Conservation (phyloP, 2,888 invertebrate species). For the Standfussiana lucernea region DNA sequence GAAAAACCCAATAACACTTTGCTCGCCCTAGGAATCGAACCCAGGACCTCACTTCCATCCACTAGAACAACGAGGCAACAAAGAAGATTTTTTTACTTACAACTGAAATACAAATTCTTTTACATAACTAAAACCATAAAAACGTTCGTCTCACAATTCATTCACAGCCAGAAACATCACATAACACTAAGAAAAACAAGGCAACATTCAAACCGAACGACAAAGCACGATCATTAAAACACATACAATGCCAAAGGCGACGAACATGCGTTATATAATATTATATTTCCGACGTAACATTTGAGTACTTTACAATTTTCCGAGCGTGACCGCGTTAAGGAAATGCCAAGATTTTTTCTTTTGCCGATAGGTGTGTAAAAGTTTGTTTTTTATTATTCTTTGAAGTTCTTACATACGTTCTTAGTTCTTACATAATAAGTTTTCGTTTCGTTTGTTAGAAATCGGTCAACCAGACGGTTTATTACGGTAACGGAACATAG, state of each 20-base stretch:
- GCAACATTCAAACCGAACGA: constrained; percentile 16
- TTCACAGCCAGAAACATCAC: neutral
- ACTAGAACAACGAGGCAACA: neutral
- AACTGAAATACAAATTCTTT: neutral
- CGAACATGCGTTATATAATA: constrained; percentile 60
- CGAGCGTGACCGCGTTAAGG: constrained; percentile 59
- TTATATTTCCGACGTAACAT: constrained; percentile 71
- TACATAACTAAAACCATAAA: neutral
- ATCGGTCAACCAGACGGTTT: neutral
- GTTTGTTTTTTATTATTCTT: constrained; percentile 10
- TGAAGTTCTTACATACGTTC: too few relatives aligned
- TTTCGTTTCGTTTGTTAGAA: neutral
- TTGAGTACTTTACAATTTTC: constrained; percentile 70
- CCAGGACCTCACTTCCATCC: too few relatives aligned
- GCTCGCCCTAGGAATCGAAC: too few relatives aligned
- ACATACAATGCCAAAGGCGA: constrained; percentile 56
- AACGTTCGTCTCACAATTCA: neutral
- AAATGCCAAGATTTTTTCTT: constrained; percentile 40
- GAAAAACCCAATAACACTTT: too few relatives aligned
- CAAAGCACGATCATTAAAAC: constrained; percentile 51
- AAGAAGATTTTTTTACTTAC: neutral
- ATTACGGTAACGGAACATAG: too few relatives aligned
- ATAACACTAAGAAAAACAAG: constrained; percentile 10
- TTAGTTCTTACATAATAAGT: too few relatives aligned
- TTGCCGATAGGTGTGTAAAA: constrained; percentile 32